Evolutionary conservation across 1,140 invertebrate genomes (phyloP).

Genomic region (Drosophila simulans): DNA sequence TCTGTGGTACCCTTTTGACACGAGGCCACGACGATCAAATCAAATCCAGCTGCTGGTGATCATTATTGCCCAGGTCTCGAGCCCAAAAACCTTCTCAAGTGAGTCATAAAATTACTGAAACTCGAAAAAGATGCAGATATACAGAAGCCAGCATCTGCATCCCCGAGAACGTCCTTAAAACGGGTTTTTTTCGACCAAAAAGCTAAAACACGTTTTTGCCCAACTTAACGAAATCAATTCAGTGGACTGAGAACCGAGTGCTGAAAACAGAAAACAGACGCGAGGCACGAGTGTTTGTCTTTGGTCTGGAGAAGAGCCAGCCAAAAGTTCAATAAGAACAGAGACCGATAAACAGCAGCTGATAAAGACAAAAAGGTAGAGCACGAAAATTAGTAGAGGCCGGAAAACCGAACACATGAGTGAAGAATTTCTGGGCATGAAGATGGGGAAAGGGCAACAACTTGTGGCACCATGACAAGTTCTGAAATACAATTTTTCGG

Average conservation of each 20-base stretch:
- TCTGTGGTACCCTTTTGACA: conserved; percentile 12
- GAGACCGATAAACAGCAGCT: conserved; percentile 72
- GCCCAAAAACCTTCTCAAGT: conserved; percentile 17
- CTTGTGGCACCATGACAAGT: conserved; percentile 78
- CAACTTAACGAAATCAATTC: conserved; percentile 73
- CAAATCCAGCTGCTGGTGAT: conserved; percentile 14
- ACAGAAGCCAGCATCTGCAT: conserved; percentile 13
- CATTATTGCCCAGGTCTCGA: conserved; percentile 3
- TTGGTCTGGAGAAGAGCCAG: conserved; percentile 16
- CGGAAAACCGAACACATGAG: conserved; percentile 31
- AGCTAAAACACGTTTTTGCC: conserved; percentile 66
- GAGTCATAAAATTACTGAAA: conserved; percentile 55
- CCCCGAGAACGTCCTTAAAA: conserved; percentile 67
- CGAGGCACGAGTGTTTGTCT: conserved; percentile 61
- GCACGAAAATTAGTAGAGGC: conserved; percentile 69
- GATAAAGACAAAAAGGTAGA: conserved; percentile 67
- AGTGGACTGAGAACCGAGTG: neutral
- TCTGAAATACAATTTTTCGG: conserved; percentile 10
- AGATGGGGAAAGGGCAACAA: conserved; percentile 49
- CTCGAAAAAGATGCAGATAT: conserved; percentile 41
- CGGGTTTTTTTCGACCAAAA: conserved; percentile 59
- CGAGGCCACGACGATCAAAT: conserved; percentile 12
- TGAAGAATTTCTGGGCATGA: neutral
- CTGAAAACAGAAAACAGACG: conserved; percentile 23
- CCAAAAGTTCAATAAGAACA: conserved; percentile 67